A percentile compares a stretch with the other conserved stretches of the same genome.
Conservation (phyloP, 2,797 vertebrate genomes). For the Tiaroga cobitis region DNA sequence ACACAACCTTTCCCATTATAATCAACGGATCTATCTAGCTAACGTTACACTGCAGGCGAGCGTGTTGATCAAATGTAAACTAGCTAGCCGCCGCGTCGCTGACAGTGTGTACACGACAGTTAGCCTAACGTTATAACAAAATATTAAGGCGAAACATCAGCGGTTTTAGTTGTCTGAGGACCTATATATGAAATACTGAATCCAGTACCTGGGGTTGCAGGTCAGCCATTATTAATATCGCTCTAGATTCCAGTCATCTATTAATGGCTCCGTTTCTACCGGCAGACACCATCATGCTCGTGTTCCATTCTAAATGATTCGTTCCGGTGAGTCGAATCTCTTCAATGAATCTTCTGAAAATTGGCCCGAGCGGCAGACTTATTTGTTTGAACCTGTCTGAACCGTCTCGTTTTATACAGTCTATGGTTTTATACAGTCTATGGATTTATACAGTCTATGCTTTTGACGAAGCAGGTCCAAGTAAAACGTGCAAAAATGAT, state of each 20-base stretch:
- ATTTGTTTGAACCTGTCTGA: too few species aligned
- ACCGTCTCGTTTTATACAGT: too few species aligned
- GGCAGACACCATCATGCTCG: constrained; percentile 44
- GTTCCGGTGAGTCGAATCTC: background rate
- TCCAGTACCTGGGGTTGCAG: constrained; percentile 58
- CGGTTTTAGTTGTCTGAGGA: background rate
- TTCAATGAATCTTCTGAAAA: background rate
- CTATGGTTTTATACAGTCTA: too few species aligned
- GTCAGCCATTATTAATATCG: constrained; percentile 50
- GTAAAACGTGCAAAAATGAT: background rate
- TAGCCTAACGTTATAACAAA: background rate
- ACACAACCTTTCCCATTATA: background rate
- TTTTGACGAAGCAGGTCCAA: too few species aligned
- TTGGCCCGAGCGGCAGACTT: too few species aligned
- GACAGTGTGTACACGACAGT: background rate
- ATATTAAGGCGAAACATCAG: background rate
- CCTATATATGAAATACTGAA: background rate
- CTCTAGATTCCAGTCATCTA: constrained; percentile 43
- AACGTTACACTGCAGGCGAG: background rate
- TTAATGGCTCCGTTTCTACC: constrained; percentile 31
- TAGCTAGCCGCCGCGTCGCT: background rate
- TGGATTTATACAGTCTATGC: too few species aligned
- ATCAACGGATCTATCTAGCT: background rate
- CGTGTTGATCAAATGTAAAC: background rate
- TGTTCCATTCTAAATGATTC: background rate